Conservation (phyloP, 1,140 invertebrate species). For the Macrobrachium rosenbergii region DNA sequence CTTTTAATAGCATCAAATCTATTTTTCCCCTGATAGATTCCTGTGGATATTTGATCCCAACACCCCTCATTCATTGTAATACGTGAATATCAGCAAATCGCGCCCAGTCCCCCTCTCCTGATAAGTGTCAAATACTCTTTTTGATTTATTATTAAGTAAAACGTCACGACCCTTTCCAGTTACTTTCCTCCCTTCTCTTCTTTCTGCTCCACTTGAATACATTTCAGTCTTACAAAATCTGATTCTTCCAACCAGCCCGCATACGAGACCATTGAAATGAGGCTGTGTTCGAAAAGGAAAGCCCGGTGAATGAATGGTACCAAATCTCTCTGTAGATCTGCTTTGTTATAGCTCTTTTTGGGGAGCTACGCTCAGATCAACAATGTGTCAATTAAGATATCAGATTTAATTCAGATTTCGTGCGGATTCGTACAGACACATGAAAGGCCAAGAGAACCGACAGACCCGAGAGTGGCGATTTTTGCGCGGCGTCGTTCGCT, state of each 20-base stretch:
- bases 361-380: slow-evolving; percentile 36
- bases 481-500: too few species aligned
- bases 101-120: too few species aligned
- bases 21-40: too few species aligned
- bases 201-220: neutral
- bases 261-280: neutral
- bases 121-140: too few species aligned
- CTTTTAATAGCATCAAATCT: too few species aligned
- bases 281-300: slow-evolving; percentile 23
- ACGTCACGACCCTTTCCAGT: too few species aligned
- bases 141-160: too few species aligned
- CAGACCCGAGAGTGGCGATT: too few species aligned
- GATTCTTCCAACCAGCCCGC: neutral
- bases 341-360: slow-evolving; percentile 52
- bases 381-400: slow-evolving; percentile 62
- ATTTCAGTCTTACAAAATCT: neutral
- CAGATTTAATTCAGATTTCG: slow-evolving; percentile 62
- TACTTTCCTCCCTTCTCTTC: neutral
- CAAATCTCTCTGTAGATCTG: slow-evolving; percentile 22
- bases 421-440: slow-evolving; percentile 35
- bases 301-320: slow-evolving; percentile 11
- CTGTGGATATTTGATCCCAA: too few species aligned
- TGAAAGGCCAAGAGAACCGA: neutral
- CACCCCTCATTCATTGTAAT: too few species aligned
- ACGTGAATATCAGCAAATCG: too few species aligned